Percentiles rank a stretch among this genome's conserved stretches.
Evolutionary conservation across 1,140 invertebrate species (phyloP).

Genomic region (Ceratitis capitata): DNA sequence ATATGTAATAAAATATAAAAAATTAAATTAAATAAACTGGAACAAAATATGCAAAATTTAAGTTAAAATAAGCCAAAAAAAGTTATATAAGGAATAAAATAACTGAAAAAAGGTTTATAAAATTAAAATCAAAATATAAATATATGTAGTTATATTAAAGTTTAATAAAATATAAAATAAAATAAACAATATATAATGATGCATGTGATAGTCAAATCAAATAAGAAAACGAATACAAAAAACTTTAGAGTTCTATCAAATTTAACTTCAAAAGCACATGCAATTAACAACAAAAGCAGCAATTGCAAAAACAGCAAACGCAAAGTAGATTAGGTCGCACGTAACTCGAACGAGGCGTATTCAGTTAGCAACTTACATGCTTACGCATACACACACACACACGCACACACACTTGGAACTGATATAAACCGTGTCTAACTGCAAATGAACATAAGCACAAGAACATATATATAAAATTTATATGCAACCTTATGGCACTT

Average conservation of each 20-base stretch:
- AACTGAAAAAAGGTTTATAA: too few relatives aligned
- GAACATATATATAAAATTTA: background rate
- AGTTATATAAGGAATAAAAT: too few relatives aligned
- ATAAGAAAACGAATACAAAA: too few relatives aligned
- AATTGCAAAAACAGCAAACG: background rate
- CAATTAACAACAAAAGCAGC: background rate
- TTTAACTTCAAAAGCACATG: background rate
- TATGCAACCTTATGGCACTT: background rate
- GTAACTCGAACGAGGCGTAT: conserved; percentile 10
- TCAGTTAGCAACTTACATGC: background rate
- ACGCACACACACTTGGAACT: background rate
- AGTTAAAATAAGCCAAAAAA: too few relatives aligned
- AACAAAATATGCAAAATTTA: too few relatives aligned
- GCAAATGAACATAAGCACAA: background rate
- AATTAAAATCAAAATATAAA: too few relatives aligned
- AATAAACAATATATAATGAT: too few relatives aligned
- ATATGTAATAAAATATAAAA: too few relatives aligned
- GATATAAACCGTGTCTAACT: background rate
- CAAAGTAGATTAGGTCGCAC: conserved; percentile 8
- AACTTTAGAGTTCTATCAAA: background rate
- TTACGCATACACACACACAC: background rate
- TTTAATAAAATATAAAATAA: too few relatives aligned
- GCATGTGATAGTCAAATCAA: too few relatives aligned
- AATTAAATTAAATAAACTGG: too few relatives aligned
- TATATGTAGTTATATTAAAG: too few relatives aligned